Conservation (phyloP, 1,140 invertebrate genomes). For the Drosophila persimilis region DNA sequence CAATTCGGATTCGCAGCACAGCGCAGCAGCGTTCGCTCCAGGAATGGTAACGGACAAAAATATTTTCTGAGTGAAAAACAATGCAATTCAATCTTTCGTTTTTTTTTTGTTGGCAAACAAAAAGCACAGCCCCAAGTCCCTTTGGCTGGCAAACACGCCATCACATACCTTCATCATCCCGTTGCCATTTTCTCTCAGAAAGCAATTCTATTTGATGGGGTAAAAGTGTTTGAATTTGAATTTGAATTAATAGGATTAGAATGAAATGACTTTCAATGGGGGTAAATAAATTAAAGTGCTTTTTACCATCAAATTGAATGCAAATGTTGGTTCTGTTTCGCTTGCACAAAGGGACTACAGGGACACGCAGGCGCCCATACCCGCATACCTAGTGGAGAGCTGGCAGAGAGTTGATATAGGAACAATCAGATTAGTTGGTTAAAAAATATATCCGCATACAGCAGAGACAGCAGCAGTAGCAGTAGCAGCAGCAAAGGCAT, state of each 20-base stretch:
- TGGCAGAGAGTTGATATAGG: constrained; percentile 64
- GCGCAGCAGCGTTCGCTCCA: constrained; percentile 11
- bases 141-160: constrained; percentile 5
- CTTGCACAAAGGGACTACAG: constrained; percentile 17
- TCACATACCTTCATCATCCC: constrained; percentile 1
- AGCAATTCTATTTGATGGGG: constrained; percentile 51
- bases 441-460: constrained; percentile 80
- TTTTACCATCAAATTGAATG: constrained; percentile 78
- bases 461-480: constrained; percentile 23
- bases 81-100: constrained; percentile 59
- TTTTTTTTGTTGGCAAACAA: constrained; percentile 38
- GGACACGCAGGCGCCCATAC: neutral
- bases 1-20: constrained; percentile 9
- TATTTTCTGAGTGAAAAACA: constrained; percentile 68
- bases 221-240: constrained; percentile 60
- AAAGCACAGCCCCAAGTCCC: constrained; percentile 48
- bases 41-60: constrained; percentile 61
- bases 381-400: constrained; percentile 16
- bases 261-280: constrained; percentile 62
- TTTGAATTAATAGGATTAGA: constrained; percentile 78
- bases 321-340: constrained; percentile 68
- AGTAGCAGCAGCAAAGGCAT: constrained; percentile 43
- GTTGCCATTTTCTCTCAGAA: constrained; percentile 4
- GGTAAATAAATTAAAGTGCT: constrained; percentile 78
- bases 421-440: constrained; percentile 76